Conservation (phyloP, 2,888 invertebrate genomes). For the Terebella lapidaria region DNA sequence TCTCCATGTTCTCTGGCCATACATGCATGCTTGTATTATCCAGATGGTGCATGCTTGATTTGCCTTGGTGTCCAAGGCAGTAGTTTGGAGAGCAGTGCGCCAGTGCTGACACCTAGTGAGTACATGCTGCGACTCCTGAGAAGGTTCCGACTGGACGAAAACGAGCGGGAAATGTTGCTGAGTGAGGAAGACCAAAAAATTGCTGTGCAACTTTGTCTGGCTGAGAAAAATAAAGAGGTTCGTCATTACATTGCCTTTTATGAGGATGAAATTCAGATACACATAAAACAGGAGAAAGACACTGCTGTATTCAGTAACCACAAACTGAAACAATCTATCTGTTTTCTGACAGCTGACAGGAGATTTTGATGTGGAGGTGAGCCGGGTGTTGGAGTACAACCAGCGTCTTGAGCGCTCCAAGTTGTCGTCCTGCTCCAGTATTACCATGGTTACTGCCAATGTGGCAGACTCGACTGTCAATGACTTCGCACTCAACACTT, state of each 20-base stretch:
- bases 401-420: conserved; percentile 11
- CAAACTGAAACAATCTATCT: too few species aligned
- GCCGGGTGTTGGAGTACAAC: conserved; percentile 29
- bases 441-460: background rate
- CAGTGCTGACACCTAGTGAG: background rate
- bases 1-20: too few species aligned
- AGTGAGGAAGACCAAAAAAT: background rate
- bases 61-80: too few species aligned
- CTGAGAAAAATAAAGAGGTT: background rate
- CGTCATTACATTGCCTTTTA: background rate
- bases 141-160: background rate
- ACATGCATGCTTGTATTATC: too few species aligned
- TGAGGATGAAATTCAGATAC: background rate
- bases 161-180: background rate
- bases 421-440: background rate
- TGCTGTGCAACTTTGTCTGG: background rate
- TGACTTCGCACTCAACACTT: background rate
- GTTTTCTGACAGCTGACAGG: conserved; percentile 9
- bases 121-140: background rate
- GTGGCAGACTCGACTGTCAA: background rate
- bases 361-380: conserved; percentile 35
- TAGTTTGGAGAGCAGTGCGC: too few species aligned
- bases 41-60: too few species aligned
- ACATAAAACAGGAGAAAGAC: too few species aligned
- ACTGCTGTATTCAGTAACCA: too few species aligned